These are phyloP conservation scores for Drosophila chauvacae DNA, from an alignment of 1,140 invertebrate genomes.

Conservation along the genomic window DNA sequence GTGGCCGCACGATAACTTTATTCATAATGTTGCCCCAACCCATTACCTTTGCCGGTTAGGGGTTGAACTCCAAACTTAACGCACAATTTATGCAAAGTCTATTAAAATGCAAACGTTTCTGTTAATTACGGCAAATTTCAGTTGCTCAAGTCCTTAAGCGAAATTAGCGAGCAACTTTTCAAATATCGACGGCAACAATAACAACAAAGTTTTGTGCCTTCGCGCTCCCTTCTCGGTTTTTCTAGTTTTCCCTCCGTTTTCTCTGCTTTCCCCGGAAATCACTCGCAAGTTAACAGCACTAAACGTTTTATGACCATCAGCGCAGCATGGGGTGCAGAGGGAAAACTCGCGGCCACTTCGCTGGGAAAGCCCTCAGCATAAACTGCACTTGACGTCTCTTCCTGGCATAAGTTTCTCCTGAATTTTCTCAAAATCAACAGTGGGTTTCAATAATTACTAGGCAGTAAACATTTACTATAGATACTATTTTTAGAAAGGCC, in stretches of 20 bases:
- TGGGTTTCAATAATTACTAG: neutral
- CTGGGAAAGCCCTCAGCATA: constrained; percentile 18
- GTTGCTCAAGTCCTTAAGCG: constrained; percentile 64
- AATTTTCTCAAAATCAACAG: constrained; percentile 4
- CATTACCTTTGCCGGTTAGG: neutral
- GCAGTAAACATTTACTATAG: no score
- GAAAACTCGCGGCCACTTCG: constrained; percentile 38
- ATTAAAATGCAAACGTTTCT: constrained; percentile 72
- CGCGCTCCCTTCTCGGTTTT: neutral
- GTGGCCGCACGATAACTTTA: constrained; percentile 51
- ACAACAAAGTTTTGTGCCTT: constrained; percentile 39
- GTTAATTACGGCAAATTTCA: constrained; percentile 75
- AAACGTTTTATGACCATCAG: constrained; percentile 66
- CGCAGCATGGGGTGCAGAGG: constrained; percentile 1
- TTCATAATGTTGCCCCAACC: constrained; percentile 46
- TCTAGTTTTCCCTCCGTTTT: neutral
- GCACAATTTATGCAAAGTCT: constrained; percentile 61
- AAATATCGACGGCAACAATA: constrained; percentile 73
- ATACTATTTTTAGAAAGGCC: no score
- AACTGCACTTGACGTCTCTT: constrained; percentile 60
- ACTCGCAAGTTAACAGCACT: constrained; percentile 53
- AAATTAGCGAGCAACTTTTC: constrained; percentile 75
- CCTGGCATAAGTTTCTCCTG: neutral
- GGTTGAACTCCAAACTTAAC: constrained; percentile 37
- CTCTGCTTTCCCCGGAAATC: constrained; percentile 7